Base-by-base conservation (phyloP, 1,140 invertebrate genomes). In the Drosophila santomea region DNA sequence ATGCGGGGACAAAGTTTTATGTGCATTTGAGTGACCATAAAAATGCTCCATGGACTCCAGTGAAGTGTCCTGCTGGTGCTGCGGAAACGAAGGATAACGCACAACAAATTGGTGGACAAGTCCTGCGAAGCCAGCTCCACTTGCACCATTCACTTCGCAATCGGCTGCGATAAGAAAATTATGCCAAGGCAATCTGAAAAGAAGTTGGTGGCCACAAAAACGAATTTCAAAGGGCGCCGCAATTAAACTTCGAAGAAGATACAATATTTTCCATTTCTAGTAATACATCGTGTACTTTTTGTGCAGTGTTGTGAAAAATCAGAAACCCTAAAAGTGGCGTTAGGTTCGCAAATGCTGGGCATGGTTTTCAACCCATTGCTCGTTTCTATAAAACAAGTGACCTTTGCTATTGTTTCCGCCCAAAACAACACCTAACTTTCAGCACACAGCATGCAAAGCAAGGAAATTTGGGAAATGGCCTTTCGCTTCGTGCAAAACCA, bases 1-100 rank as follows among this genome's bases (percentile, higher is more conserved):
- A 79, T 48, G 20, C 47, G 54, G 56, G 44, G 59, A 67, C 52
- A 59, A 78, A 80, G 71, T 90, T 90, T 85, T 85, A 90, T 90
- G 86, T 67, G 71, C 67, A 58, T 90, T 85, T 90, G 81, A 90
- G 86, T 86, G 86, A 89, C 84, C 85, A 89, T 89, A 89, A 89
- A 89, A 90, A 74, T 68, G 77, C 59, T 55, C 68, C 66, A 59
- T 67, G 61, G 64, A 52, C 61, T 36, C 55, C 58, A 45, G 38
- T 72, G 35, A 38, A 72, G 60, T 64, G 58, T 63, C 39, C 38
- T 45, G 39, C 23, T 52, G 23, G 54, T 43, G 51, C 67, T 51
- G 57, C 25, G 15, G 47, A 54, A 15, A 2, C n/a, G 23, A 36
- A 67, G 50, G 38, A 74, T 56, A 43, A 51, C 35, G 50, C 39